phyloP scores from a whole-genome alignment of 2,888 invertebrate species.

The Dromius quadrimaculatus region DNA sequence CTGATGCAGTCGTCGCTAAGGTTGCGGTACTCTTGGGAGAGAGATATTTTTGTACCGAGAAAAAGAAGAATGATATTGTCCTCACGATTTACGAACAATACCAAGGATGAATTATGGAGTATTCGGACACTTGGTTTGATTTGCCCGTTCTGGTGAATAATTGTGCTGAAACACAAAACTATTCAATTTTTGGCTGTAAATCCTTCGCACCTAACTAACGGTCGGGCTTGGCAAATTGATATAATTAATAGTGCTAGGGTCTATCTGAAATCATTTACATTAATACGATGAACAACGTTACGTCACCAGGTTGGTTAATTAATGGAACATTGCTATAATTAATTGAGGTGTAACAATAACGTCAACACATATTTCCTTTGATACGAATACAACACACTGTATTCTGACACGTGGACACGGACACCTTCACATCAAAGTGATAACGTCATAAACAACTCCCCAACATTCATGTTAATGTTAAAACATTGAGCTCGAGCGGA shows the following conservation, averaged over 20 bases:
- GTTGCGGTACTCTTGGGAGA: neutral
- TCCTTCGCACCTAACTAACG: too few relatives aligned
- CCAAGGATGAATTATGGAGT: neutral
- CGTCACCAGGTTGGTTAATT: slow-evolving; percentile 13
- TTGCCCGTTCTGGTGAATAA: neutral
- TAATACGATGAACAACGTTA: slow-evolving; percentile 2
- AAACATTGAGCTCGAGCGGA: too few relatives aligned
- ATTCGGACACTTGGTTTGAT: neutral
- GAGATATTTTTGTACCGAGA: neutral
- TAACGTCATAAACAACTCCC: slow-evolving; percentile 2
- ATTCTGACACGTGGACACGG: too few relatives aligned
- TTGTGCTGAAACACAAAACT: neutral
- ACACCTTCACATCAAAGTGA: neutral
- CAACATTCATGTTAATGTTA: too few relatives aligned
- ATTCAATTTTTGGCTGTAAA: too few relatives aligned
- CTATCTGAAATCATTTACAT: slow-evolving; percentile 14
- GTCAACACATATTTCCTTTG: slow-evolving; percentile 34
- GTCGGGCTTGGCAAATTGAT: too few relatives aligned
- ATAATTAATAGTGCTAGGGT: too few relatives aligned
- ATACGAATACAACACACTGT: too few relatives aligned
- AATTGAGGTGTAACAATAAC: slow-evolving; percentile 32
- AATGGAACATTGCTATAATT: slow-evolving; percentile 27
- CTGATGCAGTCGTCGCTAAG: neutral
- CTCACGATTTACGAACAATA: neutral
- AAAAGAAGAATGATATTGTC: slow-evolving; percentile 8